A percentile compares a stretch with the other conserved stretches of the same genome.
Conservation (phyloP, 2,797 vertebrate species). For the Ambastaia sidthimunki region DNA sequence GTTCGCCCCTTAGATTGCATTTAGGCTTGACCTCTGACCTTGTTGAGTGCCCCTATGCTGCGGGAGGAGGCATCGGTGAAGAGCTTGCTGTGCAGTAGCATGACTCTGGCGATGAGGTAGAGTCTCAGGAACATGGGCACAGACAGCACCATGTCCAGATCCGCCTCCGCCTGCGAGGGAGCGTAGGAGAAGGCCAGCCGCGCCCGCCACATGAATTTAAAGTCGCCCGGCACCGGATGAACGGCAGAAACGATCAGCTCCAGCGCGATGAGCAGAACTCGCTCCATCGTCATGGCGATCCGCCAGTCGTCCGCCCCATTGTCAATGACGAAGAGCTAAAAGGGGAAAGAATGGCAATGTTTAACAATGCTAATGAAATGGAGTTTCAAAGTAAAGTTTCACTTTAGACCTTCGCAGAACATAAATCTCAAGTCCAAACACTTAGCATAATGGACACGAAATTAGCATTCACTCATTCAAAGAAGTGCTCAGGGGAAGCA, state of each 20-base stretch:
- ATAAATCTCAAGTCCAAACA: not conserved
- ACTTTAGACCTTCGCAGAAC: not conserved
- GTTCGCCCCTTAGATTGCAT: not conserved
- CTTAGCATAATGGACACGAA: conserved; percentile 21
- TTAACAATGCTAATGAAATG: conserved; percentile 38
- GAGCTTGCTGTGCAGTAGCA: conserved; percentile 99
- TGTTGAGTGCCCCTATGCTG: conserved; percentile 99
- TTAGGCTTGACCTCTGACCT: conserved; percentile 73
- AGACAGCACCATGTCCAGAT: conserved; percentile 97
- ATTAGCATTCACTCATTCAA: conserved; percentile 16
- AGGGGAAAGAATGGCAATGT: conserved; percentile 61
- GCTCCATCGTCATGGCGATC: conserved; percentile 97
- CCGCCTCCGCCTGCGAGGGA: conserved; percentile 90
- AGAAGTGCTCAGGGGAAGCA: conserved; percentile 9
- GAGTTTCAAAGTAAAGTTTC: conserved; percentile 24
- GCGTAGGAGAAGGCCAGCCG: conserved; percentile 95
- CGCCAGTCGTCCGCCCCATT: conserved; percentile 98
- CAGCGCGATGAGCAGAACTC: conserved; percentile 93
- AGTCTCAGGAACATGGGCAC: conserved; percentile 99
- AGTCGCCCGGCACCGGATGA: conserved; percentile 91
- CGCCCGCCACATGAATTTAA: conserved; percentile 93
- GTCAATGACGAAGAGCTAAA: conserved; percentile 94
- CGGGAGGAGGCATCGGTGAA: conserved; percentile 98
- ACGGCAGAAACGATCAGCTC: conserved; percentile 97
- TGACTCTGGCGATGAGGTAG: conserved; percentile 96